Percentiles rank a stretch among this genome's conserved stretches.
Evolutionary conservation across 2,888 invertebrate species (phyloP).

Genomic region (Acrobasis repandana): DNA sequence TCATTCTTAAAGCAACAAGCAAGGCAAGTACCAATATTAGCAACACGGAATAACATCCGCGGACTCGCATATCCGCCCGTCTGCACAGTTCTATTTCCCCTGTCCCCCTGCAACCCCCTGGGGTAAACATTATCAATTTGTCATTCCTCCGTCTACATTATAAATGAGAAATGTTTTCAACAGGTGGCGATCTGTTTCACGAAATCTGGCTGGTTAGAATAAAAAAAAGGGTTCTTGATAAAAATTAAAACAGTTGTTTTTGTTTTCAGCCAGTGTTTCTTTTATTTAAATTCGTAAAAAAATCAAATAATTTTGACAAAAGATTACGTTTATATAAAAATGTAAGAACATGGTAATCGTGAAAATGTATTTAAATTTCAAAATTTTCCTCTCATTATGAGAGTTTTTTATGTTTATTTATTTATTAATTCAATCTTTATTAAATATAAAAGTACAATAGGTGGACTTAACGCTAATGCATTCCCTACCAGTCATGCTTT

Average conservation of each 20-base stretch:
- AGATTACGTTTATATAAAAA: no score
- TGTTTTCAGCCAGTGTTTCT: background rate
- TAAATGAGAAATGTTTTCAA: conserved; percentile 28
- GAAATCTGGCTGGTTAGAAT: background rate
- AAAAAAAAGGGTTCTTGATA: background rate
- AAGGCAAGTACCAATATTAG: conserved; percentile 1
- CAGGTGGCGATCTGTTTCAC: conserved; percentile 24
- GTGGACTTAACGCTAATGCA: no score
- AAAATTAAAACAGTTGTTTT: background rate
- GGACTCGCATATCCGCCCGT: conserved; percentile 18
- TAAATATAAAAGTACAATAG: no score
- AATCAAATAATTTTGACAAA: no score
- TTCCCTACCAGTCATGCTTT: no score
- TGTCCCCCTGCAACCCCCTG: conserved; percentile 9
- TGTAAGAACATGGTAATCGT: no score
- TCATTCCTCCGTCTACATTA: conserved; percentile 27
- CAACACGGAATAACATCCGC: conserved; percentile 20
- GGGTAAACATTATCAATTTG: conserved; percentile 35
- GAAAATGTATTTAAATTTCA: no score
- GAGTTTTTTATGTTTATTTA: no score
- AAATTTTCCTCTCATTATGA: no score
- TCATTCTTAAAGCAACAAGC: background rate
- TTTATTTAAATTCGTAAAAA: background rate
- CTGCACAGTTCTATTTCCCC: conserved; percentile 23
- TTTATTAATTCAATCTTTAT: no score